Base-by-base conservation (phyloP, 2,888 invertebrate species). In the Cyrtodaria siliqua region DNA sequence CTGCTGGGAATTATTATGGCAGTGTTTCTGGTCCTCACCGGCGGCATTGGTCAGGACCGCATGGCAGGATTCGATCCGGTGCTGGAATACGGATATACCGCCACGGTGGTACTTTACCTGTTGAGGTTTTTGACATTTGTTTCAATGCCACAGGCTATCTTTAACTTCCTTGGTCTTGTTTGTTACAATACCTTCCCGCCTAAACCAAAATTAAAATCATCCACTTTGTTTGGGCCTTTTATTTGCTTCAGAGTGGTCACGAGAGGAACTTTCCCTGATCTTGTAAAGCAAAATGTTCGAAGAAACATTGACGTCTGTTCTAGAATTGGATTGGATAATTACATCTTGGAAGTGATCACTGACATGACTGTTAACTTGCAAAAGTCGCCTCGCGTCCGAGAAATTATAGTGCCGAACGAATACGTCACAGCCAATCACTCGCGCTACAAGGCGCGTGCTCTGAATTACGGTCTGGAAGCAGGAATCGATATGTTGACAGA, bases 401-500 rank as follows among this genome's bases (percentile, higher is more conserved):
- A 88, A 62, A 61, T 86, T 14, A 82, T 89, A 29, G 89, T 89
- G 6, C 89, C 89, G 0, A 52, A 69, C 2, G 76, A 70, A 12
- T 89, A 89, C 70, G 62, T 63, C 8, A 84, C 89, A 0, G 33
- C 69, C 0, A 84, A 86, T 18, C 84, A 83, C 23, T 80, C 86
- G 1, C 59, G 83, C n/a, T 89, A 84, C 64, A 90, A 90, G 71
- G 89, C 90, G 0, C 67, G 90, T 20, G 89, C 89, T 12, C 73
- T 90, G n/a, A 88, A 90, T 56, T 90, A 87, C 57, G 89, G 87
- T 68, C 75, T 89, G 12, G 87, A 87, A 56, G 72, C 81, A 14
- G 83, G 77, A 14, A 75, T 89, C 0, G 85, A 87, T 60, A 80
- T 87, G 26, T 63, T 90, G 18, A 81, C 82, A 0, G 86, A 89